phyloP scores from a whole-genome alignment of 2,113 vertebrate genomes.

The human region DNA sequence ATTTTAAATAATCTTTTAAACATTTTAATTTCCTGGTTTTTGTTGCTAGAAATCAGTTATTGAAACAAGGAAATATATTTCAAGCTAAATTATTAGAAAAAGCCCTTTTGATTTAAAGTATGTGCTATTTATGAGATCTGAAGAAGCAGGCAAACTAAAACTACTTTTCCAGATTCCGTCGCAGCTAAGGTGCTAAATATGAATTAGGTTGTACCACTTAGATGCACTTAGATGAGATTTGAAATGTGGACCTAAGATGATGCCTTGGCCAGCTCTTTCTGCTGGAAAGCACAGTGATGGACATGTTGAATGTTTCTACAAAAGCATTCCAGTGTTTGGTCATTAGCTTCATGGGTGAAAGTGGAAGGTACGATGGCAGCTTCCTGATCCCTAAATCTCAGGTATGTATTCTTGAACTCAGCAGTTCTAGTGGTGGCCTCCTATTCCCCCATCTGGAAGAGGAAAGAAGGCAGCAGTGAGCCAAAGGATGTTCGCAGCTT shows the following conservation, averaged over 20 bases:
- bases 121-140: not conserved
- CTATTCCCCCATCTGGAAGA: not conserved
- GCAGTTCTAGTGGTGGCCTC: not conserved
- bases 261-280: not conserved
- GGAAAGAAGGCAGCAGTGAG: not conserved
- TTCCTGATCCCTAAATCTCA: not conserved
- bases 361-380: not conserved
- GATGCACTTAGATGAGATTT: not conserved
- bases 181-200: not conserved
- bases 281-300: not conserved
- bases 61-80: not conserved
- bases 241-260: not conserved
- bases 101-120: not conserved
- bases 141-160: not conserved
- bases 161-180: not conserved
- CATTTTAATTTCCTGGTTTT: conserved; percentile 3
- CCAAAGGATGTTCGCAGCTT: not conserved
- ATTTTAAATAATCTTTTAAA: not conserved
- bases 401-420: not conserved
- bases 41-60: not conserved
- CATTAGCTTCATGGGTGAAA: not conserved
- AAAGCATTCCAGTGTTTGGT: not conserved
- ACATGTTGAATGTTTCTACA: not conserved
- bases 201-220: not conserved
- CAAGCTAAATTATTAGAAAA: not conserved